phyloP scores from a whole-genome alignment of 2,113 vertebrate species.

The Aptenodytes forsteri region DNA sequence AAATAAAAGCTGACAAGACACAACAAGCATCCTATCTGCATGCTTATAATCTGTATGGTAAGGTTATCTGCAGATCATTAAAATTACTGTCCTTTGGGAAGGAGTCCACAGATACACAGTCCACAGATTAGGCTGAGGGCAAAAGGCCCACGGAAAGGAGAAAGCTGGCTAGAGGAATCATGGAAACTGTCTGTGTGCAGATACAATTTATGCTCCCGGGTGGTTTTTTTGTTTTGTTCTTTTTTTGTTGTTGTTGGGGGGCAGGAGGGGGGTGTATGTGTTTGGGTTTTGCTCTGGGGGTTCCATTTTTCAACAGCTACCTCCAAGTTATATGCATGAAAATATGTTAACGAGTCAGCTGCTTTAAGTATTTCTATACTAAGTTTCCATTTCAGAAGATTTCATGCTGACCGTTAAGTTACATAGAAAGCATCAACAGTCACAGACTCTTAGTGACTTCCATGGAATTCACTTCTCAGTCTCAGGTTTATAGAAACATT shows the following conservation, averaged over 20 bases:
- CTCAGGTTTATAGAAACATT: neutral
- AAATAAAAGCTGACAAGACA: neutral
- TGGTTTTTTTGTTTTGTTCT: neutral
- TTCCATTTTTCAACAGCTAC: neutral
- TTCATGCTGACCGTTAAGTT: neutral
- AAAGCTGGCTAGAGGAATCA: neutral
- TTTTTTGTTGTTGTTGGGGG: neutral
- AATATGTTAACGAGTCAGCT: neutral
- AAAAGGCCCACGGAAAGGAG: neutral
- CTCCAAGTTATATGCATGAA: neutral
- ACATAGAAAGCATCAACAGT: neutral
- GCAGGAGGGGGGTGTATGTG: fast-evolving
- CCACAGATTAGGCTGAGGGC: neutral
- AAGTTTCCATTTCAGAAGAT: neutral
- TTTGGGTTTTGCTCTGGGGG: neutral
- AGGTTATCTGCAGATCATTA: neutral
- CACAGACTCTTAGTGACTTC: neutral
- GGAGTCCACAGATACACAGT: neutral
- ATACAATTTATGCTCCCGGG: neutral
- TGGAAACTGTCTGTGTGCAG: fast-evolving
- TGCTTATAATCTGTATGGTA: neutral
- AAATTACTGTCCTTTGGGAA: neutral
- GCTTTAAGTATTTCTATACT: neutral
- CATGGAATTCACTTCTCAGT: neutral
- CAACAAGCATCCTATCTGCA: neutral